Evolutionary conservation across 1,140 invertebrate genomes (phyloP).

Genomic region (Diachasma alloeum): DNA sequence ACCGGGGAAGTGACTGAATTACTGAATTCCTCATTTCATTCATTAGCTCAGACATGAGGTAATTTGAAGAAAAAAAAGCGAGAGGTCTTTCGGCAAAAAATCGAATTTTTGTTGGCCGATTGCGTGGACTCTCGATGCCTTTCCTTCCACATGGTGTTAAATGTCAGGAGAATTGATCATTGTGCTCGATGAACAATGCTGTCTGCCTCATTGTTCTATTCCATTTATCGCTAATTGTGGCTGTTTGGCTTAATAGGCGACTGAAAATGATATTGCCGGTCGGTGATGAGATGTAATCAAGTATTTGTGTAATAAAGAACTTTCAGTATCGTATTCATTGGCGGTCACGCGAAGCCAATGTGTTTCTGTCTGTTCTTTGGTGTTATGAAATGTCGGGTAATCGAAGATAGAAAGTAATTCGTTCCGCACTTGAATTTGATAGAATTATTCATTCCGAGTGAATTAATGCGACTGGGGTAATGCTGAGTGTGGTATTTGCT

Average conservation of each 20-base stretch:
- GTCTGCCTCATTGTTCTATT: no score
- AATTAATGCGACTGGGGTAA: not conserved
- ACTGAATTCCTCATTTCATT: no score
- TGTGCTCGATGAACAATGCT: no score
- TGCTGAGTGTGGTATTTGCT: not conserved
- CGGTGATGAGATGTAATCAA: not conserved
- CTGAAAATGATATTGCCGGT: not conserved
- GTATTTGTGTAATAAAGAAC: slow-evolving; percentile 1
- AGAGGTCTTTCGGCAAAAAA: no score
- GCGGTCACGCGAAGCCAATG: slow-evolving; percentile 19
- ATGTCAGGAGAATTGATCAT: no score
- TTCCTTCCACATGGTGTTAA: no score
- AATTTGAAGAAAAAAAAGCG: no score
- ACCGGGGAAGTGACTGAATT: not conserved
- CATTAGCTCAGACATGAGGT: no score
- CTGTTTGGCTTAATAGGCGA: not conserved
- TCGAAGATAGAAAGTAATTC: slow-evolving; percentile 30
- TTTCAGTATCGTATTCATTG: slow-evolving; percentile 4
- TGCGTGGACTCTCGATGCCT: no score
- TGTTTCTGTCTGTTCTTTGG: not conserved
- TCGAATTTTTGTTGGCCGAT: no score
- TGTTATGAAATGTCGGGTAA: slow-evolving; percentile 21
- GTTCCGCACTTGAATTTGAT: slow-evolving; percentile 13
- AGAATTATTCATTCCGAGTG: not conserved
- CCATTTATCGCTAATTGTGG: not conserved